Conservation (phyloP, 2,113 vertebrate species). For the Cercocebus atys region DNA sequence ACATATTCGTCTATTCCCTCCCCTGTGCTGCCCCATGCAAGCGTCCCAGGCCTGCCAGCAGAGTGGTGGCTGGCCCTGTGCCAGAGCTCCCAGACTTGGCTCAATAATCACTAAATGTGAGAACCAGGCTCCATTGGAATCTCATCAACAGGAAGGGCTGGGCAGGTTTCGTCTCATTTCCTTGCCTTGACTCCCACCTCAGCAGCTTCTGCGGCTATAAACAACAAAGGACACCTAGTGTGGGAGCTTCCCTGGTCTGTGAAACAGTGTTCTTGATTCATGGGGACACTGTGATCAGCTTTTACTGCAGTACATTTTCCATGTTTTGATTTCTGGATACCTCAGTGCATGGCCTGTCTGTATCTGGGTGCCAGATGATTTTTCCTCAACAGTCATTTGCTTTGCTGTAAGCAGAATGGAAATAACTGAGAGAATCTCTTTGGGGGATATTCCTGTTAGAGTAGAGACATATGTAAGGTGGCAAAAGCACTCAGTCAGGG, state of each 20-base stretch:
- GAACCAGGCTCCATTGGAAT: constrained; percentile 22
- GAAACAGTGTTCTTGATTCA: constrained; percentile 40
- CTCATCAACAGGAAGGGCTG: constrained; percentile 46
- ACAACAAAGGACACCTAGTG: constrained; percentile 31
- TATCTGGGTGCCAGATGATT: background rate
- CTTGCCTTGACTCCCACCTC: constrained; percentile 6
- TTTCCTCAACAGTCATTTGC: background rate
- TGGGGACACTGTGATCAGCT: background rate
- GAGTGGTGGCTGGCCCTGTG: background rate
- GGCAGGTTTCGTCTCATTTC: constrained; percentile 26
- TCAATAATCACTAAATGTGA: background rate
- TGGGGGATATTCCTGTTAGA: background rate
- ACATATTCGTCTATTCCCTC: background rate
- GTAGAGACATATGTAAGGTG: background rate
- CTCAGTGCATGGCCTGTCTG: background rate
- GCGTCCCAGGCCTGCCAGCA: background rate
- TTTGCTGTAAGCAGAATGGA: background rate
- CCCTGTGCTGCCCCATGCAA: background rate
- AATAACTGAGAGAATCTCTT: background rate
- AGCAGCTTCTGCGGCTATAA: constrained; percentile 16
- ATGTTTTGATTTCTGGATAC: constrained; percentile 2
- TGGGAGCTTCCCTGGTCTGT: background rate
- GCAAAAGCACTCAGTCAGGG: background rate
- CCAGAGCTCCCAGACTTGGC: background rate
- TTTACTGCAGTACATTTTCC: background rate